phyloP scores from a whole-genome alignment of 2,113 vertebrate genomes.

The Zosterops lateralis region DNA sequence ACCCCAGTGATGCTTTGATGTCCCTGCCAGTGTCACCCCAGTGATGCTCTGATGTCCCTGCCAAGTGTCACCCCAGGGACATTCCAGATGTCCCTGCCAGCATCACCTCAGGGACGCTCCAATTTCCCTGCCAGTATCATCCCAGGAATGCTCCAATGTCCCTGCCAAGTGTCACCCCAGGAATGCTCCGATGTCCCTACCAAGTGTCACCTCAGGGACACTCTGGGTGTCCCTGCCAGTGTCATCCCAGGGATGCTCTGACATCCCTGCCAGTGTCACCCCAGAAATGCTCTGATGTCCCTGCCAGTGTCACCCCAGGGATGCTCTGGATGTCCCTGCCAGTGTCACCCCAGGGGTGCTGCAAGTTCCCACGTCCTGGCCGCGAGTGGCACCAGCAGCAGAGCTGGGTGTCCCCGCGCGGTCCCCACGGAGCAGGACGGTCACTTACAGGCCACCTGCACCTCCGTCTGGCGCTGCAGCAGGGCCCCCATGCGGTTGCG shows the following conservation, averaged over 20 bases:
- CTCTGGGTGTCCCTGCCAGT: background rate
- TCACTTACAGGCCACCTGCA: slow-evolving; percentile 98
- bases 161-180: too few species aligned
- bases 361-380: fast-evolving
- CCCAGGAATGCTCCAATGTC: background rate
- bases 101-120: too few species aligned
- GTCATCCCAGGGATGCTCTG: fast-evolving
- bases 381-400: fast-evolving
- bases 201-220: fast-evolving
- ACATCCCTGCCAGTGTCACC: background rate
- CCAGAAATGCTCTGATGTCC: background rate
- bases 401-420: fast-evolving
- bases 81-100: background rate
- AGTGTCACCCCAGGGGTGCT: background rate
- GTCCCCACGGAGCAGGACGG: background rate
- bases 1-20: background rate
- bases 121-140: background rate
- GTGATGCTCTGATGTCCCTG: background rate
- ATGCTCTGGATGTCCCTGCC: background rate
- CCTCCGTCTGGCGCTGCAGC: slow-evolving; percentile 91
- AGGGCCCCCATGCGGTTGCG: slow-evolving; percentile 93
- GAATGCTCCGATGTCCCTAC: too few species aligned
- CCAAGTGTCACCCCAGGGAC: background rate
- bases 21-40: background rate
- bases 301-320: background rate